Percentiles rank a stretch among this genome's conserved stretches.
phyloP scores from a whole-genome alignment of 2,797 vertebrate species.

The Pantherophis vulpinus region DNA sequence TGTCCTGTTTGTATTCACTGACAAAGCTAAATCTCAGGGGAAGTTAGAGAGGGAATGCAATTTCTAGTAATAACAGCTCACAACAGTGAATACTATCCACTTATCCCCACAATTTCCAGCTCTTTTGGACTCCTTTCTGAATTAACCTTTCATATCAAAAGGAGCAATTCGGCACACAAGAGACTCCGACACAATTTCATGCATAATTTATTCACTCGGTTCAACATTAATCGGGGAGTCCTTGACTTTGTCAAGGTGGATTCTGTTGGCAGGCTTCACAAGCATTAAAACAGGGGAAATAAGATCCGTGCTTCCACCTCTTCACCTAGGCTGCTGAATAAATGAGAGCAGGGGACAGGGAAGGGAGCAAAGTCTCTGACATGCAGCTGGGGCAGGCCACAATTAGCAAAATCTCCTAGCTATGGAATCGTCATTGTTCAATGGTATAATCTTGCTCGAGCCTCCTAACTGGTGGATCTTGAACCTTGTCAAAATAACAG shows the following conservation, averaged over 20 bases:
- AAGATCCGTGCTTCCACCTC: slow-evolving; percentile 76
- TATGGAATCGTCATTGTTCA: slow-evolving; percentile 37
- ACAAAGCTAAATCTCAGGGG: slow-evolving; percentile 74
- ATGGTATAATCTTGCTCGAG: slow-evolving; percentile 13
- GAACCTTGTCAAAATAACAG: background rate
- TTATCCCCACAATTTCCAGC: slow-evolving; percentile 82
- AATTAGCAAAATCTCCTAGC: slow-evolving; percentile 50
- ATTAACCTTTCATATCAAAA: slow-evolving; percentile 88
- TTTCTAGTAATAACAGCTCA: slow-evolving; percentile 84
- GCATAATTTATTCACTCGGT: slow-evolving; percentile 85
- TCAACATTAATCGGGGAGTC: slow-evolving; percentile 82
- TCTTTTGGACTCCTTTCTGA: slow-evolving; percentile 85
- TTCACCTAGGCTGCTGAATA: slow-evolving; percentile 73
- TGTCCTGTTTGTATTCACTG: slow-evolving; percentile 79
- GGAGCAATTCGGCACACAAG: slow-evolving; percentile 84
- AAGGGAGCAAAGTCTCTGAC: slow-evolving; percentile 42
- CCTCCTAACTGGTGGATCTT: slow-evolving; percentile 44
- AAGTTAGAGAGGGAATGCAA: slow-evolving; percentile 78
- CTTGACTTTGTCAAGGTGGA: slow-evolving; percentile 87
- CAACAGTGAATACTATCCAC: slow-evolving; percentile 82
- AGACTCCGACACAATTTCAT: slow-evolving; percentile 84
- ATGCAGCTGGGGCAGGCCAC: slow-evolving; percentile 37
- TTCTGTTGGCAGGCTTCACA: slow-evolving; percentile 83
- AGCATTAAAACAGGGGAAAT: slow-evolving; percentile 77
- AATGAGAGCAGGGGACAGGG: slow-evolving; percentile 58